Percentiles rank a stretch among this genome's conserved stretches.
Conservation (phyloP, 2,113 vertebrate genomes). For the Grammomys dolichurus region DNA sequence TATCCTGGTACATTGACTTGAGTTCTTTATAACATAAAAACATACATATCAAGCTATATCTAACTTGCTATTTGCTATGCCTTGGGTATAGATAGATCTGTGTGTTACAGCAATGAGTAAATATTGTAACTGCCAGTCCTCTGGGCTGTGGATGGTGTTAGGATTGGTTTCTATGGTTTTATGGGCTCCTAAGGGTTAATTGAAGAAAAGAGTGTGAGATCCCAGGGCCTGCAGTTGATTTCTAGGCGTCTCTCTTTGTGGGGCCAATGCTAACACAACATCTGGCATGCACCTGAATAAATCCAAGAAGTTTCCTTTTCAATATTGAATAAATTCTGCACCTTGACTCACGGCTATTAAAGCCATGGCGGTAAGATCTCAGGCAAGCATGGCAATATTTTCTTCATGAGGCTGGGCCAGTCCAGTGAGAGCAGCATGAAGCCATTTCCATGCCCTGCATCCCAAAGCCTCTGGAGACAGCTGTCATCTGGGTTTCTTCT, state of each 20-base stretch:
- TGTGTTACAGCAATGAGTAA: background rate
- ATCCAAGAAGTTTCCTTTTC: conserved; percentile 71
- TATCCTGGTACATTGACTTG: background rate
- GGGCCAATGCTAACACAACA: conserved; percentile 59
- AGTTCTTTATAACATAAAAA: background rate
- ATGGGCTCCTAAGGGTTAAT: conserved; percentile 75
- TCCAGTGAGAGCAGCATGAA: background rate
- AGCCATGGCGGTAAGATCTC: conserved; percentile 43
- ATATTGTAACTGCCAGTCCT: background rate
- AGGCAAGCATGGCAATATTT: background rate
- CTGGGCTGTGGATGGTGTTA: background rate
- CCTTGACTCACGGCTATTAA: conserved; percentile 76
- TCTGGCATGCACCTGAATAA: conserved; percentile 84
- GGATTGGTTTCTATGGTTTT: background rate
- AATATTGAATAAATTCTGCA: conserved; percentile 70
- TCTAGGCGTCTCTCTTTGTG: conserved; percentile 45
- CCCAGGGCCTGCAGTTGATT: conserved; percentile 62
- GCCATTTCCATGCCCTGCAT: background rate
- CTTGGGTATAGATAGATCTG: background rate
- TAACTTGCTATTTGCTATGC: too few relatives aligned
- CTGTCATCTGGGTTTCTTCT: background rate
- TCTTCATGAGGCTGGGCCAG: background rate
- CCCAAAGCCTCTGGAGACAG: background rate
- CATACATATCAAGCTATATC: background rate
- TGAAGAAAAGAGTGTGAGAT: conserved; percentile 18